Percentiles rank a stretch among this genome's conserved stretches.
Conservation (phyloP, 2,113 vertebrate species). For the Daboia siamensis region DNA sequence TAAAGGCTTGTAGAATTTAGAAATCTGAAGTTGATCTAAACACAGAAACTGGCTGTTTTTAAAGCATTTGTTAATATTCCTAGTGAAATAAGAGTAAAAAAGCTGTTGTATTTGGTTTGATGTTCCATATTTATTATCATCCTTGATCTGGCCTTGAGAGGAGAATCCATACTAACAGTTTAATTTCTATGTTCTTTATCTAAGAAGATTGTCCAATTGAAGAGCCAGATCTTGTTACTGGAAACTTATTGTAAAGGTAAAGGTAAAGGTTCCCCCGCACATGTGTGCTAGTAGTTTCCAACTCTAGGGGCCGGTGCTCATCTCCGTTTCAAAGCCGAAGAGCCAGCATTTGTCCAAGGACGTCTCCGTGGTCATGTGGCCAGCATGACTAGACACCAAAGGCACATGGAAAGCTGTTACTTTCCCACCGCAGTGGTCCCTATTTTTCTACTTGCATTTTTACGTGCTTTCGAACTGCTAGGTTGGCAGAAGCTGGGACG, state of each 20-base stretch:
- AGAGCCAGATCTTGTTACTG: neutral
- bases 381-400: too few species aligned
- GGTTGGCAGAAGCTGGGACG: too few species aligned
- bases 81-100: neutral
- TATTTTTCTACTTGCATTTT: too few species aligned
- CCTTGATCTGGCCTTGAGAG: neutral
- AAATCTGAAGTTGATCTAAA: neutral
- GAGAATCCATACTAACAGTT: neutral
- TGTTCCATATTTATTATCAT: neutral
- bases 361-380: too few species aligned
- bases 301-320: too few species aligned
- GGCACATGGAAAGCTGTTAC: too few species aligned
- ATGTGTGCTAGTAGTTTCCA: too few species aligned
- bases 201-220: neutral
- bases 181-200: neutral
- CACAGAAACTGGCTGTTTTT: neutral
- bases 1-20: neutral
- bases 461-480: too few species aligned
- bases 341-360: too few species aligned
- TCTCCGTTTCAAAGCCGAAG: too few species aligned
- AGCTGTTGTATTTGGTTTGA: neutral
- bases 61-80: neutral
- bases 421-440: too few species aligned
- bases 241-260: neutral
- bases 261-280: too few species aligned